Conservation (phyloP, 64 coral and sea anemone species). For the Montipora foliosa region DNA sequence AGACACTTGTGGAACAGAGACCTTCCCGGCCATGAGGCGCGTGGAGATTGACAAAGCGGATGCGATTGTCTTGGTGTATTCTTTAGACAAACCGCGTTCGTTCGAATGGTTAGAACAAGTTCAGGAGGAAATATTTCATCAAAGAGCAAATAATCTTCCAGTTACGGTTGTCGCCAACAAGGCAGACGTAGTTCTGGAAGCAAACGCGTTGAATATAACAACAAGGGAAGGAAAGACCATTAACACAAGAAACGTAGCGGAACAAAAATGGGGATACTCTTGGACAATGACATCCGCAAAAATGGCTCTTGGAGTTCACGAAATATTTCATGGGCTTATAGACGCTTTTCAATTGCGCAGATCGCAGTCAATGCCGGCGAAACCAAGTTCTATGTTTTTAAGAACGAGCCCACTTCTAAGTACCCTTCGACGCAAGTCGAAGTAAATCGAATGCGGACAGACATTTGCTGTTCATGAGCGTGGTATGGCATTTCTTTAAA, state of each 20-base stretch:
- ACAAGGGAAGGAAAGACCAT: constrained; percentile 41
- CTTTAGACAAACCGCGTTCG: constrained; percentile 57
- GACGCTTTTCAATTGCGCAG: constrained; percentile 64
- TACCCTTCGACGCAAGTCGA: constrained; percentile 6
- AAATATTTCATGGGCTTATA: constrained; percentile 51
- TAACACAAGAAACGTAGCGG: constrained; percentile 74
- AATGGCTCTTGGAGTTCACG: constrained; percentile 67
- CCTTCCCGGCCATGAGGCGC: constrained; percentile 75
- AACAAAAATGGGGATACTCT: constrained; percentile 64
- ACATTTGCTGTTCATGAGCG: background rate
- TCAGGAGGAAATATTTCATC: constrained; percentile 59
- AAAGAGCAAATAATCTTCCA: constrained; percentile 45
- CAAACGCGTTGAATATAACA: constrained; percentile 43
- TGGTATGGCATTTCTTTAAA: background rate
- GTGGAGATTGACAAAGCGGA: constrained; percentile 76
- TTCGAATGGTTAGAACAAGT: constrained; percentile 57
- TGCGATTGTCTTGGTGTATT: constrained; percentile 71
- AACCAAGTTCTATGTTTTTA: constrained; percentile 7
- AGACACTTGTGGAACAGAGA: constrained; percentile 80
- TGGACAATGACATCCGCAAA: constrained; percentile 77
- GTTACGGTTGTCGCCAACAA: constrained; percentile 80
- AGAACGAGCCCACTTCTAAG: constrained; percentile 9
- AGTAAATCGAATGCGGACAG: background rate
- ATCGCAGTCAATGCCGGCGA: constrained; percentile 61
- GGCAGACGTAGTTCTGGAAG: constrained; percentile 66